phyloP scores from a whole-genome alignment of 2,888 invertebrate species.

The Hirtodrosophila alboralis region DNA sequence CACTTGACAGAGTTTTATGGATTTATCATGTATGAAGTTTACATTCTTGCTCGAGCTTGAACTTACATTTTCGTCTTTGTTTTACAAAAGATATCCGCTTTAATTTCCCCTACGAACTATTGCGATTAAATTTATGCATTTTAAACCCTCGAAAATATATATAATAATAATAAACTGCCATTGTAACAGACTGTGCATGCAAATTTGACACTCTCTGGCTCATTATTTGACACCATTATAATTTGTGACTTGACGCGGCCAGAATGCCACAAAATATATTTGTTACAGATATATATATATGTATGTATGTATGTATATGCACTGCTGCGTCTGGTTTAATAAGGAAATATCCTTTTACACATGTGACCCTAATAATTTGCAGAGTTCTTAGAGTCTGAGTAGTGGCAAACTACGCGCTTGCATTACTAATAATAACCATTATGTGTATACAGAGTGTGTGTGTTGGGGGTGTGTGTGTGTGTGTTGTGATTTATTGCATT shows the following conservation, averaged over 20 bases:
- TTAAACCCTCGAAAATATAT: slow-evolving; percentile 58
- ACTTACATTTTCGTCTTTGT: slow-evolving; percentile 15
- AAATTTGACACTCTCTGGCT: slow-evolving; percentile 77
- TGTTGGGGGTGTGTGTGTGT: slow-evolving; percentile 55
- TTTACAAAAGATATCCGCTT: slow-evolving; percentile 26
- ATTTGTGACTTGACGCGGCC: slow-evolving; percentile 45
- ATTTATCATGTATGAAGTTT: slow-evolving; percentile 30
- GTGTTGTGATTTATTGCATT: slow-evolving; percentile 82
- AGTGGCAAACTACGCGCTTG: slow-evolving; percentile 60
- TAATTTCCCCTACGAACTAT: slow-evolving; percentile 45
- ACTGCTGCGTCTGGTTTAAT: slow-evolving; percentile 56
- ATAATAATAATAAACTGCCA: slow-evolving; percentile 57
- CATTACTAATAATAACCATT: slow-evolving; percentile 78
- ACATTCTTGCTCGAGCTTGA: no score
- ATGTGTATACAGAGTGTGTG: slow-evolving; percentile 40
- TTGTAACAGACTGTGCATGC: slow-evolving; percentile 64
- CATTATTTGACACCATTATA: slow-evolving; percentile 78
- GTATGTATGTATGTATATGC: neutral
- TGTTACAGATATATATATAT: no score
- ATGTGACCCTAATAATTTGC: slow-evolving; percentile 78
- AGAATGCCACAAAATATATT: slow-evolving; percentile 49
- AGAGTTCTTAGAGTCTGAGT: slow-evolving; percentile 66
- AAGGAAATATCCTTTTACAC: slow-evolving; percentile 81
- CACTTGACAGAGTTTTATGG: slow-evolving; percentile 32
- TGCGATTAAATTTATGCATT: slow-evolving; percentile 71